phyloP scores from a whole-genome alignment of 1,140 invertebrate species.

The Bathynomus jamesi region DNA sequence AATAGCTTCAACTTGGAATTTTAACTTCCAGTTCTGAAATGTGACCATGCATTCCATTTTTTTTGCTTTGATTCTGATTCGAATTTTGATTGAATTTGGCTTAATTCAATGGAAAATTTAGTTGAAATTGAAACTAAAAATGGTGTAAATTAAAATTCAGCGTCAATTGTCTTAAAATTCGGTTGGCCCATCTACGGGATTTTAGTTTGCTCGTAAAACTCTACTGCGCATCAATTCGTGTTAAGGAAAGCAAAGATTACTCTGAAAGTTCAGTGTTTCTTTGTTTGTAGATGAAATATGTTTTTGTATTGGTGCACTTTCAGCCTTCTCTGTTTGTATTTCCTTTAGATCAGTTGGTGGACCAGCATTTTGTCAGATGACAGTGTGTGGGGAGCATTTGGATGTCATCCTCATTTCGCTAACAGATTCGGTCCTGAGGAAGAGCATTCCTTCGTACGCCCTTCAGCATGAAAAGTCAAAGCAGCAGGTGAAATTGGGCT shows the following conservation, averaged over 20 bases:
- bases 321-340: neutral
- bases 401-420: conserved; percentile 49
- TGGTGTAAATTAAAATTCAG: too few species aligned
- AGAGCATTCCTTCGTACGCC: conserved; percentile 40
- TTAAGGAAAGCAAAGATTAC: neutral
- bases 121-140: too few species aligned
- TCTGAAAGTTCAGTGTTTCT: neutral
- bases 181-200: too few species aligned
- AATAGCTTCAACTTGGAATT: too few species aligned
- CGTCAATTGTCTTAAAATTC: too few species aligned
- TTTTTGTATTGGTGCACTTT: neutral
- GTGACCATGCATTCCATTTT: too few species aligned
- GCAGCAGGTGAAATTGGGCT: conserved; percentile 49
- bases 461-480: conserved; percentile 42
- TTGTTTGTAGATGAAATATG: neutral
- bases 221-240: conserved; percentile 2
- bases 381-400: conserved; percentile 46
- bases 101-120: too few species aligned
- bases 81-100: too few species aligned
- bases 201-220: conserved; percentile 9
- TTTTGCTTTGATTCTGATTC: too few species aligned
- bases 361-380: conserved; percentile 40
- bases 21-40: too few species aligned
- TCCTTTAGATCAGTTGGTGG: conserved; percentile 21
- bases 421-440: conserved; percentile 39